Evolutionary conservation across 2,888 invertebrate species (phyloP).

Genomic region (Phyllotreta striolata): DNA sequence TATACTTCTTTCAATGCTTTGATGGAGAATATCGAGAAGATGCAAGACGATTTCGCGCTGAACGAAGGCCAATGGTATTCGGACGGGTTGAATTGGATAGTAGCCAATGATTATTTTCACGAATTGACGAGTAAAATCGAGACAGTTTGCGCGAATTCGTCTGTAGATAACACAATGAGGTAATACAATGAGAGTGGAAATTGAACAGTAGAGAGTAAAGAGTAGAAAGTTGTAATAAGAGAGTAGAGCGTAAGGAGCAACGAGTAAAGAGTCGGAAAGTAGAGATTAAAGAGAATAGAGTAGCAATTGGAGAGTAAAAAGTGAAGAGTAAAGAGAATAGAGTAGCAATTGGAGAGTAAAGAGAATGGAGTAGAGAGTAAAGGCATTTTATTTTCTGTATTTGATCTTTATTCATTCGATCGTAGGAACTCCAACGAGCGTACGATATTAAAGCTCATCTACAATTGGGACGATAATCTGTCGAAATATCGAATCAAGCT

Average conservation of each 20-base stretch:
- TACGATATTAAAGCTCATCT: slow-evolving; percentile 46
- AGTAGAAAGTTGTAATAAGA: too few species aligned
- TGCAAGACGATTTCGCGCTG: slow-evolving; percentile 48
- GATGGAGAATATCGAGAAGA: slow-evolving; percentile 33
- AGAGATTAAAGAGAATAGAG: too few species aligned
- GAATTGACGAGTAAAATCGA: slow-evolving; percentile 52
- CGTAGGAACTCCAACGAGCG: slow-evolving; percentile 38
- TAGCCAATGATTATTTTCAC: slow-evolving; percentile 46
- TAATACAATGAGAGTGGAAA: too few species aligned
- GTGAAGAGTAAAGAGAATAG: too few species aligned
- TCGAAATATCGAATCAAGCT: slow-evolving; percentile 54
- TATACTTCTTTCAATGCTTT: slow-evolving; percentile 37
- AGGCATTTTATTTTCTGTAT: background rate
- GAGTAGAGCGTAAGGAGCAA: too few species aligned
- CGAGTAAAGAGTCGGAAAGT: too few species aligned
- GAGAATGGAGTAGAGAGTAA: background rate
- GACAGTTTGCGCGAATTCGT: slow-evolving; percentile 43
- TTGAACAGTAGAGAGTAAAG: too few species aligned
- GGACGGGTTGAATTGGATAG: slow-evolving; percentile 56
- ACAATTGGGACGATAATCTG: slow-evolving; percentile 53
- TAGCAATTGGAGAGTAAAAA: too few species aligned
- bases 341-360: too few species aligned
- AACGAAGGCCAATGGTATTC: slow-evolving; percentile 60
- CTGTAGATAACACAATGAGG: too few species aligned
- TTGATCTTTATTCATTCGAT: slow-evolving; percentile 9